phyloP scores from a whole-genome alignment of 2,888 invertebrate species.

The Drosophila multiciliata region DNA sequence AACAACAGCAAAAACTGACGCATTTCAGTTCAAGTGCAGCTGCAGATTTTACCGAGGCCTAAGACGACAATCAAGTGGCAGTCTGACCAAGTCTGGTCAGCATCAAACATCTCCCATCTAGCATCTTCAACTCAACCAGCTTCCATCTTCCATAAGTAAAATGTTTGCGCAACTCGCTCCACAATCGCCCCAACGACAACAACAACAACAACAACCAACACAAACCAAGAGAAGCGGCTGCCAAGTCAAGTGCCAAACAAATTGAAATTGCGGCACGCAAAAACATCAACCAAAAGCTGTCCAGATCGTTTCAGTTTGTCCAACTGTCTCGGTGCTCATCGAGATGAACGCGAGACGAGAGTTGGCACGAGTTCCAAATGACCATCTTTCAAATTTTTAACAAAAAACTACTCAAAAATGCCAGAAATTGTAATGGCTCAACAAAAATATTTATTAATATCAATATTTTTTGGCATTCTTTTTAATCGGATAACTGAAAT shows the following conservation, averaged over 20 bases:
- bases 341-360: constrained; percentile 15
- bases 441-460: background rate
- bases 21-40: constrained; percentile 79
- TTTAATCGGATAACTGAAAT: background rate
- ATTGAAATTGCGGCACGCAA: constrained; percentile 79
- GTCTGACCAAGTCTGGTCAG: constrained; percentile 37
- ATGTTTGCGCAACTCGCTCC: constrained; percentile 75
- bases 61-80: constrained; percentile 60
- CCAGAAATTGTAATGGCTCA: background rate
- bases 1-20: constrained; percentile 51
- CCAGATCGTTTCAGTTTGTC: constrained; percentile 16
- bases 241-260: constrained; percentile 77
- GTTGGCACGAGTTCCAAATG: background rate
- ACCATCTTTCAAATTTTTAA: constrained; percentile 1
- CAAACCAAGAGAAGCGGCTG: constrained; percentile 26
- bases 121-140: constrained; percentile 8
- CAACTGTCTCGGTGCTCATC: constrained; percentile 2
- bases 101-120: constrained; percentile 23
- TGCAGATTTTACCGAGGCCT: constrained; percentile 57
- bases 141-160: constrained; percentile 61
- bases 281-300: constrained; percentile 63
- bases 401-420: background rate
- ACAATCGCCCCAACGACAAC: constrained; percentile 40
- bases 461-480: background rate
- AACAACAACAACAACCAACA: constrained; percentile 23